Evolutionary conservation across 2,888 invertebrate species (phyloP).

Genomic region (Euphydryas editha): DNA sequence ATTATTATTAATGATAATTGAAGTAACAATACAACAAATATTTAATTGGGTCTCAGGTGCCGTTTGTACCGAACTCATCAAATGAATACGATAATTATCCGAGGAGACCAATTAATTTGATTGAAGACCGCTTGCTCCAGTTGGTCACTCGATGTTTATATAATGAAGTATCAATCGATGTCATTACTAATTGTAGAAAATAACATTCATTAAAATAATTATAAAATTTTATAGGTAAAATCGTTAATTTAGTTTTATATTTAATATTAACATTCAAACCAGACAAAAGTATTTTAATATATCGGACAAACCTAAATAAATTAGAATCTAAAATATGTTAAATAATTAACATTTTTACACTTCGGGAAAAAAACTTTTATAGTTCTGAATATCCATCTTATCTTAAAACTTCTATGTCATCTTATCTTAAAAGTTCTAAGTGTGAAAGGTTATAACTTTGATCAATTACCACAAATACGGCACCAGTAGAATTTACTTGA

Average conservation of each 20-base stretch:
- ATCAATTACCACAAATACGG: too few relatives aligned
- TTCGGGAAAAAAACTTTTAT: too few relatives aligned
- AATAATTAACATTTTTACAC: too few relatives aligned
- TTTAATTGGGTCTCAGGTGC: slow-evolving; percentile 50
- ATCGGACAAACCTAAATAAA: too few relatives aligned
- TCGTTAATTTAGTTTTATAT: background rate
- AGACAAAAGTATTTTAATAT: too few relatives aligned
- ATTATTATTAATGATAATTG: too few relatives aligned
- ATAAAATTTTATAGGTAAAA: background rate
- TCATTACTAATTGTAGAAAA: background rate
- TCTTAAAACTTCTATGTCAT: too few relatives aligned
- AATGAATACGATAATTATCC: slow-evolving; percentile 57
- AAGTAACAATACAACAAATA: slow-evolving; percentile 14
- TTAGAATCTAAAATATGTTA: too few relatives aligned
- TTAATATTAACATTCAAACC: background rate
- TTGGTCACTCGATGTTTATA: slow-evolving; percentile 33
- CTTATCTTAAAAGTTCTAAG: too few relatives aligned
- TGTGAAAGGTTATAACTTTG: too few relatives aligned
- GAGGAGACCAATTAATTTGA: slow-evolving; percentile 64
- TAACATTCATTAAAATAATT: background rate
- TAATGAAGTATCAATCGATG: slow-evolving; percentile 26
- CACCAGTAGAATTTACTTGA: too few relatives aligned
- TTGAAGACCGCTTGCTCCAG: slow-evolving; percentile 57
- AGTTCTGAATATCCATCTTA: too few relatives aligned
- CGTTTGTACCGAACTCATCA: slow-evolving; percentile 52